Evolutionary conservation across 2,797 vertebrate species (phyloP).

Genomic region (Darevskia nairensis): DNA sequence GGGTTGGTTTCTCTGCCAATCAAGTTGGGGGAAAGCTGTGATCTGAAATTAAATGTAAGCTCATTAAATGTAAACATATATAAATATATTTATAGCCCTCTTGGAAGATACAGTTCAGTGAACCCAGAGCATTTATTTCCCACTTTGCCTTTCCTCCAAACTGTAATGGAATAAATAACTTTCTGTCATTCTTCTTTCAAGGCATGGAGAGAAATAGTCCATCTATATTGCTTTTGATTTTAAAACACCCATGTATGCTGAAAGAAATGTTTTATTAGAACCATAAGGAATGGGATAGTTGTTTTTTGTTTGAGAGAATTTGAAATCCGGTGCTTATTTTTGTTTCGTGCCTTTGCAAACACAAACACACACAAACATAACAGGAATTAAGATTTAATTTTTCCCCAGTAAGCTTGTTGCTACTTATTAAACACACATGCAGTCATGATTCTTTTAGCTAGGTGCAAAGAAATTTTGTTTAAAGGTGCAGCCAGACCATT

Average conservation of each 20-base stretch:
- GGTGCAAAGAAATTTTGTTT: slow-evolving; percentile 70
- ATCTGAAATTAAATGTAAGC: slow-evolving; percentile 44
- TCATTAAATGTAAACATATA: slow-evolving; percentile 34
- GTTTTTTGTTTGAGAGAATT: slow-evolving; percentile 71
- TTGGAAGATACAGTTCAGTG: slow-evolving; percentile 54
- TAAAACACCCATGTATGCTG: slow-evolving; percentile 60
- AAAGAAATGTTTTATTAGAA: slow-evolving; percentile 78
- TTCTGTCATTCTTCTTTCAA: slow-evolving; percentile 62
- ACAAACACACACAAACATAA: slow-evolving; percentile 55
- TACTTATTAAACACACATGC: slow-evolving; percentile 80
- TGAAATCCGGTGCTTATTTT: slow-evolving; percentile 81
- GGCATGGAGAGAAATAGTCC: slow-evolving; percentile 62
- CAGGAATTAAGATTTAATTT: slow-evolving; percentile 75
- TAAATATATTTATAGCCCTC: slow-evolving; percentile 23
- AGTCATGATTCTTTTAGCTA: slow-evolving; percentile 68
- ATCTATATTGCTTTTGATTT: slow-evolving; percentile 52
- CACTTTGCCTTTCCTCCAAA: slow-evolving; percentile 66
- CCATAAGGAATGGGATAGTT: slow-evolving; percentile 63
- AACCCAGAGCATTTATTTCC: slow-evolving; percentile 49
- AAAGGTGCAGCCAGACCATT: slow-evolving; percentile 76
- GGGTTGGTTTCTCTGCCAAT: slow-evolving; percentile 38
- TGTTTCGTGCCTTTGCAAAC: slow-evolving; percentile 72
- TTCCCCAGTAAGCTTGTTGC: slow-evolving; percentile 68
- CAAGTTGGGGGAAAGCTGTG: slow-evolving; percentile 35
- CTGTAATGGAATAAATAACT: slow-evolving; percentile 75